Base-by-base conservation (phyloP, 2,888 invertebrate genomes). In the Pseudococcus longispinus region DNA sequence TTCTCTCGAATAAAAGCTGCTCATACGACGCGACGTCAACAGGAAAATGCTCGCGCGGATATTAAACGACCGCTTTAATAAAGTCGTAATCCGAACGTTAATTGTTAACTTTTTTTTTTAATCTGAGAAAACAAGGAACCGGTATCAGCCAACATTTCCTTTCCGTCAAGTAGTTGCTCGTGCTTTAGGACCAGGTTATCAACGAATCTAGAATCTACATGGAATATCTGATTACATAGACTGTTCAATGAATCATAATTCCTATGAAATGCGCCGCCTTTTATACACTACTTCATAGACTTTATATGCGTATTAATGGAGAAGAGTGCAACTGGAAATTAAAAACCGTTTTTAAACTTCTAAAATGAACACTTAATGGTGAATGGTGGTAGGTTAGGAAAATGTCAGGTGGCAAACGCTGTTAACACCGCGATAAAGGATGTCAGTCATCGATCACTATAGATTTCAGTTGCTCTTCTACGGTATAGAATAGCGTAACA, bases 321-420 rank as follows among this genome's bases (percentile, higher is more conserved):
- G 65, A 55, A 32, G 74, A 70, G 74, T 23, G 37, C 55, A 83
- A 60, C 84, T 77, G 74, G 85, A 85, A 85, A 85, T 77, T 51
- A 70, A 74, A 85, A 74, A 85, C 85, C 85, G 70, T 85, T 44
- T 37, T 70, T 65, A 82, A n/a, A 82, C 82, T 20, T 82, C 23
- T 26, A 46, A 82, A 26, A 82, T 46, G 82, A 44, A 83, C 44
- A 51, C 55, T 83, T 83, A 83, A 29, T 55, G 20, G 70, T 85
- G 42, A n/a, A 85, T 77, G 85, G 77, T 74, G 74, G 74, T 74
- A 74, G 74, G 74, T 74, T 74, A 74, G 46, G 74, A 46, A 77
- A 74, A 77, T 85, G 85, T 85, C 85, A 85, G 85, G 85, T 85
- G 85, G 85, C 85, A 85, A 85, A 74, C 85, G 85, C n/a, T 74